Base-by-base conservation (phyloP, 2,888 invertebrate genomes). In the Neria commutata region DNA sequence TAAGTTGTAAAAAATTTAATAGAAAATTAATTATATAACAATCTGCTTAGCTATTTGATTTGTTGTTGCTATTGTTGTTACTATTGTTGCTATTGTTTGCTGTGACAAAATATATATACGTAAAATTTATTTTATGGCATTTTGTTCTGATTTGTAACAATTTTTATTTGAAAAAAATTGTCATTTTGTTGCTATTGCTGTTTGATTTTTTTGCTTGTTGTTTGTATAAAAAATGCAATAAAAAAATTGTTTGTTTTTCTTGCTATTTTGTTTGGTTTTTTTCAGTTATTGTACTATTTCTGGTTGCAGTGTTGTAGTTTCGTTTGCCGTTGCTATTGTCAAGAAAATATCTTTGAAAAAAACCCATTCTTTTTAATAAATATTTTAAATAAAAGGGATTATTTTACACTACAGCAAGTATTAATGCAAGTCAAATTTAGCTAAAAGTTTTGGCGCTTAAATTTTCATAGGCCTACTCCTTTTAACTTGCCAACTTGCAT, bases 281-380 rank as follows among this genome's bases (percentile, higher is more conserved):
- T 26, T 16, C 51, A 52, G 50, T 70, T 74, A 74, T 74, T 74
- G 73, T 76, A 71, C 75, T 76, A 68, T 73, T 68, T 64, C 67
- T 62, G 71, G 34, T 42, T 51, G 72, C 69, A 63, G 68, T 71
- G 66, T 59, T n/a, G n/a, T 29, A 53, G 53, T 58, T 54, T 52
- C 58, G 61, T 70, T 68, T 67, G 69, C 68, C 66, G 54, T 71
- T 47, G 17, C 45, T 64, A 56, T 66, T 57, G 65, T 65, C 55
- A 63, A 62, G 60, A 45, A 42, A 65, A 63, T 56, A n/a, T 47
- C 16, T n/a, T 24, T 47, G 21, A 23, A 23, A 40, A 40, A 26
- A 40, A 61, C 56, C 34, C 34, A 21, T 61, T 63, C 57, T 40
- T 37, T 61, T 61, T 48, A 62, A 58, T 66, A n/a, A 25, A 40